Evolutionary conservation across 2,113 vertebrate species (phyloP), one percentile per base, ranked within the genome.

Genomic region (Microtus ochrogaster): DNA sequence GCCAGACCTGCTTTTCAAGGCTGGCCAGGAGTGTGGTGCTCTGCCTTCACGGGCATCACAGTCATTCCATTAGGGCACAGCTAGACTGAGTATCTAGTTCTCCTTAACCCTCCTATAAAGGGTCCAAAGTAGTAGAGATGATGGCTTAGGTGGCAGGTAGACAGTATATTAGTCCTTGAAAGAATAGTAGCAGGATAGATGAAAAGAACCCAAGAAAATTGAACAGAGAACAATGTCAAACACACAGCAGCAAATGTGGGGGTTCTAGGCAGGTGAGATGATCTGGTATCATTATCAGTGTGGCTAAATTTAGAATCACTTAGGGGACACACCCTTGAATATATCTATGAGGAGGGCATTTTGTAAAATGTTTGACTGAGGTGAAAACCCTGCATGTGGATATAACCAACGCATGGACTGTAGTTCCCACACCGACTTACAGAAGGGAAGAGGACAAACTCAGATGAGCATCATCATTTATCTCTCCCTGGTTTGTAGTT

Each of bases 91-190:
- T 61, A 17, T 41, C 41, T 86, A 73, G 13, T 81, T 90, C 61
- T 93, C 21, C 21, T 77, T 85, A 76, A 44, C 72, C 12, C 49
- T 89, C 85, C 28, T 55, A 7, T 3, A 77, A 26, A 85, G 10
- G 39, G 73, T 74, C 82, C 52, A 87, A 65, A 39, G 52, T 36
- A n/a, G 74, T 24, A 28, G 44, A 65, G 30, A 16, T 81, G 52
- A 61, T 89, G 65, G 44, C 63, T 81, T 72, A 73, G 58, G 89
- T 55, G 39, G 61, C 93, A 77, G 5, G 72, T 7, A 39, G 66
- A 96, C 13, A 16, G 22, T 52, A 68, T 73, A 77, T 28, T 58
- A 63, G 78, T 66, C 44, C 41, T 95, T 78, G 52, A n/a, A 47
- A 22, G n/a, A 47, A 83, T 82, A 73, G 7, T 39, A 39, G 77